Conservation (phyloP, 2,113 vertebrate genomes). For the Maccullochella peelii region DNA sequence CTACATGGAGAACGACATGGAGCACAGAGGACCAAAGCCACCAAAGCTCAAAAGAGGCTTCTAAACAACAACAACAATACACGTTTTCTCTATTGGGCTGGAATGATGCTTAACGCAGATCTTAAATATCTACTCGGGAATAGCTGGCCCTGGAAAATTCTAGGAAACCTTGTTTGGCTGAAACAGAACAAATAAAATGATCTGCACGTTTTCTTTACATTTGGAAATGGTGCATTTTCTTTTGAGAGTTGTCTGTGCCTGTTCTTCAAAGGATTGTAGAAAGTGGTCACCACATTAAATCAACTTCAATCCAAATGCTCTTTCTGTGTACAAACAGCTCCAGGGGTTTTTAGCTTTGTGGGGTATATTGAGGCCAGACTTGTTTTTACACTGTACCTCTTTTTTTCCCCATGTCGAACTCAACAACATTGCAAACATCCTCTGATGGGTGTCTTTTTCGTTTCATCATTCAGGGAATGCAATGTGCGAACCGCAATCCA, state of each 20-base stretch:
- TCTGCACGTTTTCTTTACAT: constrained; percentile 24
- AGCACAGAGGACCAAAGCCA: neutral
- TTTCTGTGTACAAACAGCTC: constrained; percentile 54
- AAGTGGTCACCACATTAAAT: constrained; percentile 50
- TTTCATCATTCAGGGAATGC: constrained; percentile 42
- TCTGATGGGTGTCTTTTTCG: constrained; percentile 47
- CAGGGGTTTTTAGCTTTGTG: constrained; percentile 29
- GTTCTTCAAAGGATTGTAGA: constrained; percentile 42
- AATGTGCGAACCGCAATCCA: constrained; percentile 39
- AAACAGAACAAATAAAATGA: constrained; percentile 17
- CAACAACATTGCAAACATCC: constrained; percentile 58
- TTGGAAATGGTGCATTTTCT: constrained; percentile 22
- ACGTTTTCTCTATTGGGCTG: neutral
- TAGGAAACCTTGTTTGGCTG: constrained; percentile 19
- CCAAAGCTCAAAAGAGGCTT: neutral
- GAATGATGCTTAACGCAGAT: neutral
- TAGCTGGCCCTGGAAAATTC: neutral
- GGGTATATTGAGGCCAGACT: constrained; percentile 54
- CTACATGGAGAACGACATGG: neutral
- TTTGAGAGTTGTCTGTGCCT: constrained; percentile 6
- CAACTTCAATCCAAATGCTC: constrained; percentile 44
- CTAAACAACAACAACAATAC: neutral
- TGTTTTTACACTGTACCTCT: constrained; percentile 41
- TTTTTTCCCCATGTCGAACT: constrained; percentile 29
- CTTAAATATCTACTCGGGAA: neutral